phyloP scores from a whole-genome alignment of 2,797 vertebrate genomes.

The Galago senegalensis region DNA sequence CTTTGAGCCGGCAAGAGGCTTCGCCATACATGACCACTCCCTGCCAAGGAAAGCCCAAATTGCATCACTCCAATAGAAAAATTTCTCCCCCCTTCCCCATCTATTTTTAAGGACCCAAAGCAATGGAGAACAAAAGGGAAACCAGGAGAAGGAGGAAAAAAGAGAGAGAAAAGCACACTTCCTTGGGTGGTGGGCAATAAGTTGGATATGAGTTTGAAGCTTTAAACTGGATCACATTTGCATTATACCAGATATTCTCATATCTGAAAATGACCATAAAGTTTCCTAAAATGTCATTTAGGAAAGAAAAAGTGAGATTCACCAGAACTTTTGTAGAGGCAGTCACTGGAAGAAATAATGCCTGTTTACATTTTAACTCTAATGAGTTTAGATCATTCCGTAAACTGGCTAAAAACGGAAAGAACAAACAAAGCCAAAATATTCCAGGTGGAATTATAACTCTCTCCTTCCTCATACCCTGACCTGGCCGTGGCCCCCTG shows the following conservation, averaged over 20 bases:
- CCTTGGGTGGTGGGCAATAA: not conserved
- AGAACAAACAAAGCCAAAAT: not conserved
- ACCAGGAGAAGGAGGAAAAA: not conserved
- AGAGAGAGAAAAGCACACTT: not conserved
- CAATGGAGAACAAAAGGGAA: not conserved
- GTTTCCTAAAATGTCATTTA: not conserved
- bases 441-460: not conserved
- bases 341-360: not conserved
- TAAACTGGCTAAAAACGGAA: not conserved
- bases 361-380: slow-evolving; percentile 25
- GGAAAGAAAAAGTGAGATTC: not conserved
- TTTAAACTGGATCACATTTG: not conserved
- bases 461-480: not conserved
- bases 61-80: not conserved
- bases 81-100: not conserved
- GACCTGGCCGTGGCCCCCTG: not conserved
- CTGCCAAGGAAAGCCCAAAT: not conserved
- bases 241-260: not conserved
- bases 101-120: not conserved
- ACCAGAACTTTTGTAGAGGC: not conserved
- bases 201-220: not conserved
- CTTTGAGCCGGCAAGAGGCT: not conserved
- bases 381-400: not conserved
- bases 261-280: not conserved
- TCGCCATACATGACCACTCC: not conserved